These are phyloP conservation scores for Nebria ingens DNA, from an alignment of 1,140 invertebrate species.

Conservation along the genomic window DNA sequence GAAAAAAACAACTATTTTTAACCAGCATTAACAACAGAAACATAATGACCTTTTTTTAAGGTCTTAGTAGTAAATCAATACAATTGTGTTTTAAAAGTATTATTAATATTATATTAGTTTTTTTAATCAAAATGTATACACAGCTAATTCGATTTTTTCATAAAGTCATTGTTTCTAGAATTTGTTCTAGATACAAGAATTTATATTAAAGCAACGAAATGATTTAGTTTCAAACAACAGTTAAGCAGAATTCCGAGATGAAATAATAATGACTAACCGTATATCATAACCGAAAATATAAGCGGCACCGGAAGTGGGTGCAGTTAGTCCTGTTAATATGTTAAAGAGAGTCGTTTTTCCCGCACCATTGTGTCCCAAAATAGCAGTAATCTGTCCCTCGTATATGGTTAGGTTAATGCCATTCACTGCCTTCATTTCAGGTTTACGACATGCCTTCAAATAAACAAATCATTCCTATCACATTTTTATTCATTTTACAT, in stretches of 20 bases:
- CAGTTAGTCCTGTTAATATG: constrained; percentile 72
- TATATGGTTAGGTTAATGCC: constrained; percentile 65
- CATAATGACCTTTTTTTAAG: no score
- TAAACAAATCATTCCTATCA: not conserved
- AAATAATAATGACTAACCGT: constrained; percentile 33
- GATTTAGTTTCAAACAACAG: not conserved
- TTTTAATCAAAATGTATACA: no score
- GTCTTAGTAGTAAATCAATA: no score
- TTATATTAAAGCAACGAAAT: no score
- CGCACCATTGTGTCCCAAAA: constrained; percentile 84
- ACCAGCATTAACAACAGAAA: no score
- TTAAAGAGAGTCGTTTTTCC: constrained; percentile 80
- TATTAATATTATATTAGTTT: no score
- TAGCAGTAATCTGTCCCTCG: constrained; percentile 72
- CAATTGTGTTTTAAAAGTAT: no score
- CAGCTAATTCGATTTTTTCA: no score
- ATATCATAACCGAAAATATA: constrained; percentile 68
- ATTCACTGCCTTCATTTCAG: constrained; percentile 45
- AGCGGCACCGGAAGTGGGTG: constrained; percentile 60
- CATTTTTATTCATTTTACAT: not conserved
- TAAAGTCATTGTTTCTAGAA: no score
- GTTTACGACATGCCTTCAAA: constrained; percentile 38
- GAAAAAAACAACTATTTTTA: constrained; percentile 14
- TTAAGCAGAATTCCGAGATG: no score
- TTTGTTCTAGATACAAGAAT: constrained; percentile 13